phyloP scores from a whole-genome alignment of 30 jellyfish, hydroid and myxozoan genomes.

The Rhopilema esculentum region DNA sequence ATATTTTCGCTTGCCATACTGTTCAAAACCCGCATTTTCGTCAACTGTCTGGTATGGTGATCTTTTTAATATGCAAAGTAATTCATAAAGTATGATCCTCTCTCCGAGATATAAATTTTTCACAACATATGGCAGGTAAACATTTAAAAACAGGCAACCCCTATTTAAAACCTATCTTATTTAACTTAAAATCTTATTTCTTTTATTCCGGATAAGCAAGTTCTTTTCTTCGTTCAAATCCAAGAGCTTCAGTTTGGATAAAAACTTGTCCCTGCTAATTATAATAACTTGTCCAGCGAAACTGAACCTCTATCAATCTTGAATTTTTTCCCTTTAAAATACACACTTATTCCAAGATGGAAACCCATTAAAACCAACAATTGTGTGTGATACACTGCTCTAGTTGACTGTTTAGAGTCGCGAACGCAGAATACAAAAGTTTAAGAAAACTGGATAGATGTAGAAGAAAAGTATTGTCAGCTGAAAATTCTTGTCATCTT shows the following conservation, averaged over 20 bases:
- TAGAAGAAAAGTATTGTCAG: too few species aligned
- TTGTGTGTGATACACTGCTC: too few species aligned
- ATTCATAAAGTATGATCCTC: background rate
- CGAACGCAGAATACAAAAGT: too few species aligned
- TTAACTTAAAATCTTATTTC: background rate
- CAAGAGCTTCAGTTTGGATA: background rate
- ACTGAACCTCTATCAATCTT: too few species aligned
- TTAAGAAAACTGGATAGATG: too few species aligned
- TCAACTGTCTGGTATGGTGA: background rate
- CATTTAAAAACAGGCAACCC: background rate
- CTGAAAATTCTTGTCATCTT: too few species aligned
- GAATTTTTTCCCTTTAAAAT: too few species aligned
- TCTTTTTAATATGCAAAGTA: background rate
- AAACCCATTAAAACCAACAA: too few species aligned
- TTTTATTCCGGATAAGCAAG: background rate
- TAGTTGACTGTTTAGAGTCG: too few species aligned
- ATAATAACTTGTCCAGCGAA: too few species aligned
- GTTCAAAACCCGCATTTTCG: background rate
- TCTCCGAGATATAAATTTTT: background rate
- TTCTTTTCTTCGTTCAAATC: background rate
- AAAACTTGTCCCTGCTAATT: background rate
- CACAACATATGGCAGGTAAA: background rate
- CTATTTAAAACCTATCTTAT: background rate
- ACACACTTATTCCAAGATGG: too few species aligned
- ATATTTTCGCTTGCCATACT: background rate